These are phyloP conservation scores for Prunella fulvescens DNA, from an alignment of 2,113 vertebrate species.

Conservation along the genomic window DNA sequence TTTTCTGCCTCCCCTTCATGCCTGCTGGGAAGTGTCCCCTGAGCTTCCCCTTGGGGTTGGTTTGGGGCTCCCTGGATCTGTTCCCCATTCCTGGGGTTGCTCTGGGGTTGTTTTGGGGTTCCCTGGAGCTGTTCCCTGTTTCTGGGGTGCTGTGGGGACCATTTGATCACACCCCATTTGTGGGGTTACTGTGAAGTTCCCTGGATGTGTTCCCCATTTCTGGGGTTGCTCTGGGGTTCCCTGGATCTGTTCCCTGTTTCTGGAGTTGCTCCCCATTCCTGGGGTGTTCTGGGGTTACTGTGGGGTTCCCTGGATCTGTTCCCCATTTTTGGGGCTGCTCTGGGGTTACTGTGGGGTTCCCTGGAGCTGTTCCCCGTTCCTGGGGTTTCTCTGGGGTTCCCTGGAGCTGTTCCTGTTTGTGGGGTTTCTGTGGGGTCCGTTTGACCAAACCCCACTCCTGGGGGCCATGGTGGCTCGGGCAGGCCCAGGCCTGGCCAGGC, in stretches of 20 bases:
- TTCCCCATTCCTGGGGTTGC: neutral
- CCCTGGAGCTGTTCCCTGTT: too few species aligned
- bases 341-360: too few species aligned
- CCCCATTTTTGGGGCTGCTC: neutral
- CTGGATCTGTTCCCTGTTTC: too few species aligned
- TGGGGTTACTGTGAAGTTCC: neutral
- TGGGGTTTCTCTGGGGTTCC: too few species aligned
- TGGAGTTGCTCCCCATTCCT: too few species aligned
- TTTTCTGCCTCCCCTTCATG: rapidly evolving
- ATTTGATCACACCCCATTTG: too few species aligned
- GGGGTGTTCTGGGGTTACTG: neutral
- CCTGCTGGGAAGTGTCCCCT: too few species aligned
- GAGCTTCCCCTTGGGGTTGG: neutral
- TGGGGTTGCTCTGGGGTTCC: too few species aligned
- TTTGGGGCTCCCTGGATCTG: neutral
- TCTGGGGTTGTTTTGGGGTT: too few species aligned
- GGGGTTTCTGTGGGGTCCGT: too few species aligned
- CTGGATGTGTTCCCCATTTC: neutral
- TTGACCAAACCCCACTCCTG: neutral
- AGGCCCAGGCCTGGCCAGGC: neutral
- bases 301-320: neutral
- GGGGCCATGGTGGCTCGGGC: neutral
- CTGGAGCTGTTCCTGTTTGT: too few species aligned
- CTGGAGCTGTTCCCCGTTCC: too few species aligned
- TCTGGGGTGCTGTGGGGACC: neutral